Evolutionary conservation across 2,888 invertebrate genomes (phyloP).

Genomic region (Amorpha juglandis): DNA sequence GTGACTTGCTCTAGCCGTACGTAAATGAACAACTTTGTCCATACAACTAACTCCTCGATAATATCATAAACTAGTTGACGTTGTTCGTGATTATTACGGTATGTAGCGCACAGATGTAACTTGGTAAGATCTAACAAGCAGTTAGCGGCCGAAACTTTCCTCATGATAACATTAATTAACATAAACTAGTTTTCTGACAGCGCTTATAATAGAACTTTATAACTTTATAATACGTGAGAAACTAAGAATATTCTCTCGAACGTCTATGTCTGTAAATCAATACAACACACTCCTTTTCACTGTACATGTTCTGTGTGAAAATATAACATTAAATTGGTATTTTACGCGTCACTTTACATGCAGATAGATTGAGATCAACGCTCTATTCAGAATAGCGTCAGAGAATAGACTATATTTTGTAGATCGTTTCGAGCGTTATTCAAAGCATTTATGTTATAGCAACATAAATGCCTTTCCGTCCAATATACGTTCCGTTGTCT

Average conservation of each 20-base stretch:
- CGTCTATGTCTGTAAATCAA: not conserved
- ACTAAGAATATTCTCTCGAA: not conserved
- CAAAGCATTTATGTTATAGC: conserved; percentile 18
- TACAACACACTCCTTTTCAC: conserved; percentile 4
- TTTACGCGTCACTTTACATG: conserved; percentile 33
- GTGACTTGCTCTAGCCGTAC: not conserved
- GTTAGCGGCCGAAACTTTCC: conserved; percentile 27
- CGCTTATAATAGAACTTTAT: not conserved
- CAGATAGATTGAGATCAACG: conserved; percentile 30
- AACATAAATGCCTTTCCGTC: conserved; percentile 16
- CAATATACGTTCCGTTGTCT: conserved; percentile 5
- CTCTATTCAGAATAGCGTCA: conserved; percentile 11
- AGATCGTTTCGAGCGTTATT: conserved; percentile 17
- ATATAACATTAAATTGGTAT: conserved; percentile 29
- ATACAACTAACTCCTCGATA: conserved; percentile 40
- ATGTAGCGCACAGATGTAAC: conserved; percentile 30
- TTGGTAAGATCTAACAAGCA: conserved; percentile 27
- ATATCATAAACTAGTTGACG: conserved; percentile 40
- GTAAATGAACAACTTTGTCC: conserved; percentile 44
- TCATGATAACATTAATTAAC: conserved; percentile 27
- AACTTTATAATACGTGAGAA: not conserved
- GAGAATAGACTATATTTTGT: conserved; percentile 21
- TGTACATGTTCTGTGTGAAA: conserved; percentile 12
- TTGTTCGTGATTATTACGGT: conserved; percentile 38
- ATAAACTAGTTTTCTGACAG: conserved; percentile 13